These are phyloP conservation scores for Amphiura filiformis DNA, from an alignment of 35 echinoderm and acorn worm genomes.

Conservation along the genomic window DNA sequence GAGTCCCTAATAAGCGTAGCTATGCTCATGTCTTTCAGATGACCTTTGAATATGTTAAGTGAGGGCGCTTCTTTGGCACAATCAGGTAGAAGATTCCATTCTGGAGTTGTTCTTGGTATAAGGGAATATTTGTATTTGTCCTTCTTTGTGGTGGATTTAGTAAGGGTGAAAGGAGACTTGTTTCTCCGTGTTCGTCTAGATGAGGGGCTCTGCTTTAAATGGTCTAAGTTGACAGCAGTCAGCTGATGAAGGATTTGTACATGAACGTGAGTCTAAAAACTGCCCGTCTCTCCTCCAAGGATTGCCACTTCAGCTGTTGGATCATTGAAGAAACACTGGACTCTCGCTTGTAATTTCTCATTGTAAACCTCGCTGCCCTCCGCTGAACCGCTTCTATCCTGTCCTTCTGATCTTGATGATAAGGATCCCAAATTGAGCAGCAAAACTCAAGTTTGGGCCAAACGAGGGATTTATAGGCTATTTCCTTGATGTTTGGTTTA, in stretches of 20 bases:
- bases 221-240: neutral
- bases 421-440: neutral
- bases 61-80: neutral
- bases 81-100: slow-evolving; percentile 16
- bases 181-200: slow-evolving; percentile 1
- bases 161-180: neutral
- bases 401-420: slow-evolving; percentile 9
- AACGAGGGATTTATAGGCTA: neutral
- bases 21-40: neutral
- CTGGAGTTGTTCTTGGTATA: neutral
- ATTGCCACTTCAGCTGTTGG: slow-evolving; percentile 32
- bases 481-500: neutral
- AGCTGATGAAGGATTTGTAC: neutral
- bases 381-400: slow-evolving; percentile 30
- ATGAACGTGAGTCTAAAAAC: neutral
- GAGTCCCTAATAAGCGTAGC: neutral
- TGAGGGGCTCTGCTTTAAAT: neutral
- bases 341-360: neutral
- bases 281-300: slow-evolving; percentile 24
- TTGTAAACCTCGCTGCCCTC: neutral
- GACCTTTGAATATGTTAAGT: neutral
- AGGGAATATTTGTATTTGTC: slow-evolving; percentile 22
- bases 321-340: slow-evolving; percentile 31
- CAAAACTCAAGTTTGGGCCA: neutral
- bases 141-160: neutral